These are phyloP conservation scores for Hyposmocoma kahamanoa DNA, from an alignment of 1,140 invertebrate species.

Conservation along the genomic window DNA sequence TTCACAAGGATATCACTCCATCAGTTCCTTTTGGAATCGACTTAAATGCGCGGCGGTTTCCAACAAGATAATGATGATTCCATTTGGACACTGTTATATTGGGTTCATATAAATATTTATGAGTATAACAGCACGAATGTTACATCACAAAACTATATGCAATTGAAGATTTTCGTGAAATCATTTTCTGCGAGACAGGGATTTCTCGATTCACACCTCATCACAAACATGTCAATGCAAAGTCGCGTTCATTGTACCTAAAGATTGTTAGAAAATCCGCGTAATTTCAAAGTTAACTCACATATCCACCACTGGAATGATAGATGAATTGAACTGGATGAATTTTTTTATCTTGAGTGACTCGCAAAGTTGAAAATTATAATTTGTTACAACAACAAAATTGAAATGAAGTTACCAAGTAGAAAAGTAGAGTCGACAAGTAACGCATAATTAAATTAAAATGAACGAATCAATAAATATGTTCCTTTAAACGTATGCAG, in stretches of 20 bases:
- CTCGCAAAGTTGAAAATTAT: too few species aligned
- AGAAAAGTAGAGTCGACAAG: too few species aligned
- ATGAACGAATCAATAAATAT: not conserved
- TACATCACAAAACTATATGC: slow-evolving; percentile 34
- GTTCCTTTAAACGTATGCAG: slow-evolving; percentile 25
- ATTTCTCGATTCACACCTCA: slow-evolving; percentile 68
- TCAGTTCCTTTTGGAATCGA: slow-evolving; percentile 60
- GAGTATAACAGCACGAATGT: slow-evolving; percentile 27
- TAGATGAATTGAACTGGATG: too few species aligned
- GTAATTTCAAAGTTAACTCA: too few species aligned
- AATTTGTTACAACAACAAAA: too few species aligned
- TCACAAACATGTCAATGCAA: slow-evolving; percentile 69
- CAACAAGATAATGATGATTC: slow-evolving; percentile 43
- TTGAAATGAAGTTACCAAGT: too few species aligned
- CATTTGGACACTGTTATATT: slow-evolving; percentile 44
- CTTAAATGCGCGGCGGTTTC: slow-evolving; percentile 42
- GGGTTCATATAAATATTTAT: slow-evolving; percentile 32
- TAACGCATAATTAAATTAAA: not conserved
- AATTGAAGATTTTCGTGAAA: slow-evolving; percentile 39
- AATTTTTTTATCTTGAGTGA: too few species aligned
- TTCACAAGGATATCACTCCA: slow-evolving; percentile 60
- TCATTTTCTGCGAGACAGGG: slow-evolving; percentile 52
- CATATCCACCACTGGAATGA: too few species aligned
- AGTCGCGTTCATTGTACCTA: slow-evolving; percentile 39
- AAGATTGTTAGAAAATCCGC: too few species aligned